Evolutionary conservation across 37 sponge, comb jelly and placozoan genomes (phyloP).

Genomic region (Diacarnus erythraeanus): DNA sequence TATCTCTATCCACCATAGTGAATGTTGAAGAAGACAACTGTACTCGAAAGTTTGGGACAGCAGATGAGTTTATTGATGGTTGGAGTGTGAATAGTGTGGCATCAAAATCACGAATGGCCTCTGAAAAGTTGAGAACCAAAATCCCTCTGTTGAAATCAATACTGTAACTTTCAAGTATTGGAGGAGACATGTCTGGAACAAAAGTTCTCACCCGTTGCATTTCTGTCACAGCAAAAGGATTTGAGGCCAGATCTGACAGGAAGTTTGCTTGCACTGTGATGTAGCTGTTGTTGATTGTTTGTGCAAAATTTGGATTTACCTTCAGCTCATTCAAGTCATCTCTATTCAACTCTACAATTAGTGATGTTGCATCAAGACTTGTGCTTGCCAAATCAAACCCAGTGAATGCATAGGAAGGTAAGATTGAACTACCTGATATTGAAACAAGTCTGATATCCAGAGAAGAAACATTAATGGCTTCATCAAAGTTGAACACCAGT

Average conservation of each 20-base stretch:
- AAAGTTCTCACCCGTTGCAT: conserved; percentile 23
- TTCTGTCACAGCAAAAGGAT: conserved; percentile 2
- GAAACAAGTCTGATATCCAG: conserved; percentile 24
- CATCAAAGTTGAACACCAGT: conserved; percentile 68
- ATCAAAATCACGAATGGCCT: conserved; percentile 51
- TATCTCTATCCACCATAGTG: neutral
- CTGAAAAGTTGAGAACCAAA: conserved; percentile 60
- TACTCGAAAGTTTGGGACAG: conserved; percentile 26
- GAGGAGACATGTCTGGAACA: conserved; percentile 53
- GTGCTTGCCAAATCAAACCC: conserved; percentile 16
- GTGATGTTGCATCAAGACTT: conserved; percentile 65
- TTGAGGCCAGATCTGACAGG: conserved; percentile 71
- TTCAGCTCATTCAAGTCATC: conserved; percentile 64
- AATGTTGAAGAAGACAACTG: conserved; percentile 34
- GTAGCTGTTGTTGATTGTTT: conserved; percentile 44
- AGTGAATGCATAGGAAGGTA: conserved; percentile 8
- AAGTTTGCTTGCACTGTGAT: conserved; percentile 40
- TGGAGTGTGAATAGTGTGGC: conserved; percentile 57
- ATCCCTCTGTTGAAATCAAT: conserved; percentile 48
- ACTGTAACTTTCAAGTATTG: conserved; percentile 46
- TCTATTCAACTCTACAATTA: conserved; percentile 37
- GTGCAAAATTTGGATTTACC: conserved; percentile 47
- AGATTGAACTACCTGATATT: conserved; percentile 20
- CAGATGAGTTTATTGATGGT: conserved; percentile 71
- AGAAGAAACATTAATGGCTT: conserved; percentile 69